phyloP scores from a whole-genome alignment of 2,113 vertebrate genomes.

The Cercopithecus mona region DNA sequence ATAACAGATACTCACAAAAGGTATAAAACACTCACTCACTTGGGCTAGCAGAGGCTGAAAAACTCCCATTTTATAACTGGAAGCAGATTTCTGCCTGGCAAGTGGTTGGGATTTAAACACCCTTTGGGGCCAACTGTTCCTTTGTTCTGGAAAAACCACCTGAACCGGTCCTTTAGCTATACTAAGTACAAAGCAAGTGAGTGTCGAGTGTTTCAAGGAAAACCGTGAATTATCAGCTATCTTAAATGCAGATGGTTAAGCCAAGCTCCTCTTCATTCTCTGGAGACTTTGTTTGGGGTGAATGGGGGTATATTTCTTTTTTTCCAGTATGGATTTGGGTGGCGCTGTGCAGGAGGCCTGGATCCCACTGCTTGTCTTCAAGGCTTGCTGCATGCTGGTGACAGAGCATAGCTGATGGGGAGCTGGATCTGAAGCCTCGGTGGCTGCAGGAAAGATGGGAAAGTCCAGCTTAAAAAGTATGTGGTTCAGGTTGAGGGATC shows the following conservation, averaged over 20 bases:
- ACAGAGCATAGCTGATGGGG: rapidly evolving
- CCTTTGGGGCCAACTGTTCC: background rate
- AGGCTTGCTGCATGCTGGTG: background rate
- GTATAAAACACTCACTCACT: background rate
- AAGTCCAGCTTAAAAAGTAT: background rate
- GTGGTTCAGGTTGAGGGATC: background rate
- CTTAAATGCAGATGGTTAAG: background rate
- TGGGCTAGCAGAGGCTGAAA: background rate
- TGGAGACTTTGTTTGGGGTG: background rate
- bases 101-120: background rate
- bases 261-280: background rate
- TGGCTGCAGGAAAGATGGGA: background rate
- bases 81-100: background rate
- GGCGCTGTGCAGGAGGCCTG: background rate
- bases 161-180: background rate
- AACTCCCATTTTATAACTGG: background rate
- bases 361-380: background rate
- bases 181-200: background rate
- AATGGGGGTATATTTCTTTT: background rate
- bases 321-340: background rate
- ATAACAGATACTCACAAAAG: background rate
- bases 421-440: background rate
- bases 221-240: background rate
- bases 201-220: background rate
- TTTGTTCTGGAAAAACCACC: background rate